Evolutionary conservation across 2,797 vertebrate species (phyloP).

Genomic region (Vespertilio murinus): DNA sequence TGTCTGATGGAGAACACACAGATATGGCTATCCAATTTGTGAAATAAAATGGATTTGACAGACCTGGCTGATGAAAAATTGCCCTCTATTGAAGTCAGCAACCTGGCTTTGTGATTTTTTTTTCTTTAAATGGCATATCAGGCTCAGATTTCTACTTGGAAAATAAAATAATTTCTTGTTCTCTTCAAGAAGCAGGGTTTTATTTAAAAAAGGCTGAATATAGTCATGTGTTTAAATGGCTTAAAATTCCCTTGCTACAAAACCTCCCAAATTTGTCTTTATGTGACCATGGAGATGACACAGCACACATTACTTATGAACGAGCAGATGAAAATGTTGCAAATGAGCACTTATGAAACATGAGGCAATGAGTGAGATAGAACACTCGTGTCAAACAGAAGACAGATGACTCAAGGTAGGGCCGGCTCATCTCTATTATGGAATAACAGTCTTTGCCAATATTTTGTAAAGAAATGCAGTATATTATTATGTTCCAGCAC

Average conservation of each 20-base stretch:
- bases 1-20: conserved; percentile 63
- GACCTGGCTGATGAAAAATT: conserved; percentile 75
- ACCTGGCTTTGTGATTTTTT: conserved; percentile 60
- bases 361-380: conserved; percentile 56
- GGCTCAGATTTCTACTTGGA: conserved; percentile 61
- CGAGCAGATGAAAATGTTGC: conserved; percentile 58
- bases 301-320: background rate
- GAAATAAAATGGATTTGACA: conserved; percentile 75
- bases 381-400: conserved; percentile 58
- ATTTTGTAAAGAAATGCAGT: conserved; percentile 54
- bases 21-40: conserved; percentile 68
- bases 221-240: conserved; percentile 32
- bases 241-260: conserved; percentile 50
- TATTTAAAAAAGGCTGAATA: conserved; percentile 9
- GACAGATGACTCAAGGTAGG: conserved; percentile 51
- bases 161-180: conserved; percentile 69
- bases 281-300: conserved; percentile 37
- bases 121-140: conserved; percentile 66
- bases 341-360: conserved; percentile 58
- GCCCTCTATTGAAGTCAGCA: conserved; percentile 65
- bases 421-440: conserved; percentile 53
- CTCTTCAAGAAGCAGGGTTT: conserved; percentile 41
- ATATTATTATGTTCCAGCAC: conserved; percentile 53
- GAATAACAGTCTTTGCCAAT: conserved; percentile 56
- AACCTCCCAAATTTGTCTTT: conserved; percentile 33